Conservation (phyloP, 2,113 vertebrate genomes). For the Ceuthmochares aereus region DNA sequence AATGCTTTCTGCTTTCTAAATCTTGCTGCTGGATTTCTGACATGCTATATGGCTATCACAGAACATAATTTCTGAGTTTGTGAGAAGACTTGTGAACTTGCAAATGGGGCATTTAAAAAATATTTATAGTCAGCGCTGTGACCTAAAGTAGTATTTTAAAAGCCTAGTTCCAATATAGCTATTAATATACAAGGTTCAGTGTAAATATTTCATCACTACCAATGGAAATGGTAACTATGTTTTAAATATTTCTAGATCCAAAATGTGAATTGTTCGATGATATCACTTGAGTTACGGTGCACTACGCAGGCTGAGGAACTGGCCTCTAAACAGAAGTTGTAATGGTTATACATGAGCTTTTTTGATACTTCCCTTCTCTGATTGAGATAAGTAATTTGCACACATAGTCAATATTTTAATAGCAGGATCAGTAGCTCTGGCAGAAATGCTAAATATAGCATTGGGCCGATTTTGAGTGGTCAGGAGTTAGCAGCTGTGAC, state of each 20-base stretch:
- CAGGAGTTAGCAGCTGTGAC: constrained; percentile 61
- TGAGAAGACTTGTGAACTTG: not conserved
- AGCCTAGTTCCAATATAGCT: not conserved
- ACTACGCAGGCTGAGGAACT: not conserved
- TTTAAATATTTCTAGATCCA: not conserved
- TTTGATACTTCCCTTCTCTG: not conserved
- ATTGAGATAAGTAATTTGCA: constrained; percentile 10
- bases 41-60: not conserved
- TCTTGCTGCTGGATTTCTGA: not conserved
- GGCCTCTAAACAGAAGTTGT: not conserved
- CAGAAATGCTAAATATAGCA: constrained; percentile 41
- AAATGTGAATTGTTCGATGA: not conserved
- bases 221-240: not conserved
- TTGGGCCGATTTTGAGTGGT: constrained; percentile 15
- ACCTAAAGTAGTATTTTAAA: not conserved
- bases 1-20: not conserved
- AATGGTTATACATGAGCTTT: not conserved
- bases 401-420: constrained; percentile 48
- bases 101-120: not conserved
- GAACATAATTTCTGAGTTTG: not conserved
- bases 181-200: not conserved
- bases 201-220: constrained; percentile 21
- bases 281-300: not conserved
- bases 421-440: constrained; percentile 45
- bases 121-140: not conserved